phyloP scores from a whole-genome alignment of 1,140 invertebrate genomes.

The Brachionus calyciflorus region DNA sequence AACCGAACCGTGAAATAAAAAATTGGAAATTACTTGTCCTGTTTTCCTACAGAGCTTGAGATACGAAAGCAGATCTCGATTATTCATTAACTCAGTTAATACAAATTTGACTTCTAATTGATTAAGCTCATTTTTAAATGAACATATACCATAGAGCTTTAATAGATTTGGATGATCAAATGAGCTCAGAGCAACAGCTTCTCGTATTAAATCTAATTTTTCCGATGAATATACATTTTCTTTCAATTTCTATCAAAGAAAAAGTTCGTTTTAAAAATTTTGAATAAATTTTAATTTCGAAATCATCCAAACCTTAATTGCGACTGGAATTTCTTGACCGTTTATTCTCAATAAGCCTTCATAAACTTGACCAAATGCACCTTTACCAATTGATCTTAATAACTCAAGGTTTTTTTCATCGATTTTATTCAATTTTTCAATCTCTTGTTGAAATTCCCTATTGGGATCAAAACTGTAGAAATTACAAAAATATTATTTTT shows the following conservation, averaged over 20 bases:
- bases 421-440: background rate
- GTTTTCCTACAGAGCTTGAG: background rate
- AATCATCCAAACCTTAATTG: background rate
- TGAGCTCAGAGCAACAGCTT: slow-evolving; percentile 22
- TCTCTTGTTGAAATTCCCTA: slow-evolving; percentile 29
- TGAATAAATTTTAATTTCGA: background rate
- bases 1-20: background rate
- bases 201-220: slow-evolving; percentile 43
- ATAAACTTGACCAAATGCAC: slow-evolving; percentile 38
- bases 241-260: slow-evolving; percentile 3
- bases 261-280: no score
- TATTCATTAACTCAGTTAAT: slow-evolving; percentile 25
- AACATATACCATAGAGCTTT: slow-evolving; percentile 14
- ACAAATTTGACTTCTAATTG: slow-evolving; percentile 37
- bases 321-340: background rate
- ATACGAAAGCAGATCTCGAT: slow-evolving; percentile 26
- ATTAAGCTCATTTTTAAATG: background rate
- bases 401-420: slow-evolving; percentile 25
- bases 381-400: slow-evolving; percentile 19
- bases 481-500: background rate
- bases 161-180: slow-evolving; percentile 43
- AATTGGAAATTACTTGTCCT: background rate
- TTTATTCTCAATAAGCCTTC: slow-evolving; percentile 31
- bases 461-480: no score
- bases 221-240: background rate